A percentile compares a stretch with the other conserved stretches of the same genome.
Conservation (phyloP, 2,113 vertebrate species). For the Eonycteris spelaea region DNA sequence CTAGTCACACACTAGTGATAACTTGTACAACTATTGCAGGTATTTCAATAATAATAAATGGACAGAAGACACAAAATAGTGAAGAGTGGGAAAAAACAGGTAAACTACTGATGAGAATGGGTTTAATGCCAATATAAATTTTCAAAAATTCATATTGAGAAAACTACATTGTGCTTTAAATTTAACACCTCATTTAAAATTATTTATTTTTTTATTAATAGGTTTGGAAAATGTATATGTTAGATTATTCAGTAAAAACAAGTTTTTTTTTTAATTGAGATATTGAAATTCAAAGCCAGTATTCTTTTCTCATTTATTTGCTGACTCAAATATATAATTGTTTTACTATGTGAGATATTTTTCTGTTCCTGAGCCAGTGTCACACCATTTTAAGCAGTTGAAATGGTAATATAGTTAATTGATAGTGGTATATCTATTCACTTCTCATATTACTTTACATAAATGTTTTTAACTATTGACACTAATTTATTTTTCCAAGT, state of each 20-base stretch:
- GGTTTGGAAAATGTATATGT: background rate
- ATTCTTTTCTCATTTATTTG: background rate
- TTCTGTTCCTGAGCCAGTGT: background rate
- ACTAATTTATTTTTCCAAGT: background rate
- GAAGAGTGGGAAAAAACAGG: background rate
- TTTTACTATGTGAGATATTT: background rate
- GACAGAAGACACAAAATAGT: background rate
- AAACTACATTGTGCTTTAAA: background rate
- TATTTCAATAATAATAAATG: background rate
- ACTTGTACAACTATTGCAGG: background rate
- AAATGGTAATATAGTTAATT: background rate
- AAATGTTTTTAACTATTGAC: background rate
- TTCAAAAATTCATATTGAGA: background rate
- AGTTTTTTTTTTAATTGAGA: too few species aligned
- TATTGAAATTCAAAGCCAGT: background rate
- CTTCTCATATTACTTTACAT: background rate
- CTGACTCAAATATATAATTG: background rate
- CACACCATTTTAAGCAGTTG: background rate
- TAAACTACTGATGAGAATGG: background rate
- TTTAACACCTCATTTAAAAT: background rate
- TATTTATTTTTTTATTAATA: background rate
- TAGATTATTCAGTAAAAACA: background rate
- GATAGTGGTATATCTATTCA: background rate
- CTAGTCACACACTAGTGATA: background rate
- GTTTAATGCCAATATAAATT: background rate